A percentile compares a stretch with the other conserved stretches of the same genome.
Evolutionary conservation across 1,140 invertebrate species (phyloP).

Genomic region (Bombus pascuorum): DNA sequence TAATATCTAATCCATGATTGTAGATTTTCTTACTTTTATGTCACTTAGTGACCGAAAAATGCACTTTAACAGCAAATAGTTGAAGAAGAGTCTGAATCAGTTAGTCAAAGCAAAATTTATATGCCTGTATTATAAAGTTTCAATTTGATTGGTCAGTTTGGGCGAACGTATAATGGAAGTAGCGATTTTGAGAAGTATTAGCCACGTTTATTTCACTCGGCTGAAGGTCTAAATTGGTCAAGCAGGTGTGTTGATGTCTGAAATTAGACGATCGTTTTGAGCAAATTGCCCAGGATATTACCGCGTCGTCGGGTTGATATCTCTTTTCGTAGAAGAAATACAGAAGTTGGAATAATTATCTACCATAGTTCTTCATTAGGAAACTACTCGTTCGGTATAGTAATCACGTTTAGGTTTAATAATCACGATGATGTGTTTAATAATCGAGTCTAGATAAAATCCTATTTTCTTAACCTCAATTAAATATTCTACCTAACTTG

Average conservation of each 20-base stretch:
- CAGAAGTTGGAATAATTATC: background rate
- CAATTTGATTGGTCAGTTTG: background rate
- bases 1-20: too few relatives aligned
- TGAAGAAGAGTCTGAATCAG: too few relatives aligned
- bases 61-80: too few relatives aligned
- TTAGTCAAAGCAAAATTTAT: background rate
- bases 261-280: background rate
- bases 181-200: background rate
- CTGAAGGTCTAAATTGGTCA: background rate
- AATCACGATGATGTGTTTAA: too few relatives aligned
- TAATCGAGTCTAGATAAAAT: too few relatives aligned
- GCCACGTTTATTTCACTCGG: conserved; percentile 3
- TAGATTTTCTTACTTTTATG: too few relatives aligned
- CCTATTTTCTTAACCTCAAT: too few relatives aligned
- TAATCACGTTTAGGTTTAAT: background rate
- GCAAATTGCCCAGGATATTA: background rate
- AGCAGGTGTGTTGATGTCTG: conserved; percentile 12
- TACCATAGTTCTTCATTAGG: background rate
- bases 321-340: background rate
- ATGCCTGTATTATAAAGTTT: background rate
- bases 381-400: background rate
- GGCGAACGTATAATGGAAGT: background rate
- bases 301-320: background rate
- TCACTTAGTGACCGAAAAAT: too few relatives aligned
- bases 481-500: too few relatives aligned